Base-by-base conservation (phyloP, 2,113 vertebrate genomes). In the Hippocampus mohnikei region DNA sequence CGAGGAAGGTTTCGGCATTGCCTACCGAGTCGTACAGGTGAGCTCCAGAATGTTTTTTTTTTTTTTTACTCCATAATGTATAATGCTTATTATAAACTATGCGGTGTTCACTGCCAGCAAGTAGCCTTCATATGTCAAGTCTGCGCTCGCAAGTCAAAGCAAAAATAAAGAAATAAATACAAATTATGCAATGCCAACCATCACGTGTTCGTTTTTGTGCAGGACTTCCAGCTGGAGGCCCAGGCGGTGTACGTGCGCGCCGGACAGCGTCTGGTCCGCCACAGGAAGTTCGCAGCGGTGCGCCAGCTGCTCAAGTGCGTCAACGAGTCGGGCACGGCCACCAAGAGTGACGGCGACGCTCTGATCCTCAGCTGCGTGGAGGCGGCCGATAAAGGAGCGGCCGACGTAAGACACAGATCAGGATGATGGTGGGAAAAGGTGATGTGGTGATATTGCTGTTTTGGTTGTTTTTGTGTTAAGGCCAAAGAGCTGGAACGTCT, bases 1-100 rank as follows among this genome's bases (percentile, higher is more conserved):
- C 42, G 97, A 99, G 73, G 97, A 98, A 71, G 97, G 97, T 0
- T 99, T 99, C 81, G 97, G 97, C 67, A 96, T 98, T 67, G 96
- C 97, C 21, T 99, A 97, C 89, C 93, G 97, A 87, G 95, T 99
- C 71, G 93, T 99, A 72, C 97, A 99, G 95, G 97, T 97, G 23
- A 53, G 27, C 1, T 18, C 40, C 4, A 15, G 12, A 50, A 20
- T 16, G 27, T 8, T 2, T 25, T 25, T 5, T 53, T n/a, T n/a
- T n/a, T 55, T 55, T 55, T 55, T 0, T 23, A n/a, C 52, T 21
- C 20, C 52, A 53, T n/a, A 60, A 29, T 18, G 12, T 29, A 5
- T 18, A 48, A 37, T 37, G 5, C 33, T 37, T 37, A 37, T 37
- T 37, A 37, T 37, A 37, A 37, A 37, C 33, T 37, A 37, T 37